Evolutionary conservation across 2,797 vertebrate genomes (phyloP), one percentile per base, ranked within the genome.

Genomic region (Fistularia commersonii): DNA sequence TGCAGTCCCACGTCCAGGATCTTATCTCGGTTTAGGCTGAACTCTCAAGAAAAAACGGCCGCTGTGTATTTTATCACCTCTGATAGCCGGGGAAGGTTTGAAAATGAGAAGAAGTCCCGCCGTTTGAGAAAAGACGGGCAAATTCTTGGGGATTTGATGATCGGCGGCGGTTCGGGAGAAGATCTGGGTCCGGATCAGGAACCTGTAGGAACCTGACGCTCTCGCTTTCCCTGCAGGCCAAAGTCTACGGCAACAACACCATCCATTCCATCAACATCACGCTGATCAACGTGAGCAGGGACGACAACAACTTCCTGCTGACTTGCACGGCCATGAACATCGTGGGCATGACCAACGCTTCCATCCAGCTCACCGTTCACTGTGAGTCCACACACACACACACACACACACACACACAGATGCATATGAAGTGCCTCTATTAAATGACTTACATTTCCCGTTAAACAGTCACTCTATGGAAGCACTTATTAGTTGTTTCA

Each of bases 311-410:
- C 54, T 94, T 94, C 69, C 79, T 91, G 65, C 84, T 99, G 45
- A 95, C 91, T 1, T 98, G 96, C 81, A 96, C 93, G 0, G 95
- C 95, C 0, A 94, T 93, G 88, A 99, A 98, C 0, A 84, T 96
- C 43, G 97, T 99, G 84, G 96, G 96, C 53, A 96, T 95, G 93
- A 95, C 92, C 83, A 98, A 96, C 8, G 92, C 94, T 55, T 95
- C 94, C 0, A 90, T 99, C 36, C 91, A 93, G 53, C 93, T 99
- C 48, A 93, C 89, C 0, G 94, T 99, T 58, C 93, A 95, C 81
- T 99, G 96, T 99, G 87, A 93, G 94, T 92, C 66, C 12, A 51
- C 8, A 36, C 12, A 41, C 37, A 56, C 45, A 51, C 36, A 55
- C 45, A 42, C 42, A 32, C 46, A 44, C 51, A 54, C 41, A 51